These are phyloP conservation scores for Fringilla coelebs DNA, from an alignment of 2,797 vertebrate species.

Conservation along the genomic window DNA sequence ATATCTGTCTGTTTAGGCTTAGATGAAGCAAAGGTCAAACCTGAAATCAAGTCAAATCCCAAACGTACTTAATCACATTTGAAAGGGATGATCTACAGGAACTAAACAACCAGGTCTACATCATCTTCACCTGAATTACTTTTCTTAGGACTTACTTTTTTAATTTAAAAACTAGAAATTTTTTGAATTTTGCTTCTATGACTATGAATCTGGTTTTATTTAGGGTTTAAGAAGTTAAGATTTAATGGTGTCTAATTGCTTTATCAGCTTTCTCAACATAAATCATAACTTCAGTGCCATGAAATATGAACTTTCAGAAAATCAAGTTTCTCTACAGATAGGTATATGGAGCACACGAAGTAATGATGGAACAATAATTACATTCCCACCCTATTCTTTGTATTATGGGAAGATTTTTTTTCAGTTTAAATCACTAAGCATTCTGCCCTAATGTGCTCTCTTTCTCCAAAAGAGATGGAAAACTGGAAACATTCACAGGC, in stretches of 20 bases:
- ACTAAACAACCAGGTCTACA: background rate
- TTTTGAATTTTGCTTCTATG: background rate
- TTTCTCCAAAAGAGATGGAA: background rate
- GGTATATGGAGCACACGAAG: background rate
- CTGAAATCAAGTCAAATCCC: background rate
- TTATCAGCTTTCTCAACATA: background rate
- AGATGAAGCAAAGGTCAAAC: background rate
- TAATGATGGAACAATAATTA: background rate
- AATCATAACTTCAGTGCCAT: background rate
- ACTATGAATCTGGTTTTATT: background rate
- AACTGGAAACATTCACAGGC: background rate
- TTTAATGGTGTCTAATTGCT: background rate
- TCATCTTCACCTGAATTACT: background rate
- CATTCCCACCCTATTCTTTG: background rate
- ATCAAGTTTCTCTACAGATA: background rate
- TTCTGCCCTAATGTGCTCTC: background rate
- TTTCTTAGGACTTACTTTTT: background rate
- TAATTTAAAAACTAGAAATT: background rate
- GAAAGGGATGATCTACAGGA: background rate
- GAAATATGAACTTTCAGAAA: background rate
- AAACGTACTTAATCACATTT: background rate
- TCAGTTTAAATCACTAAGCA: background rate
- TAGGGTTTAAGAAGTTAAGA: background rate
- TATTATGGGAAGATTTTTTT: background rate
- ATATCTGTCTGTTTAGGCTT: background rate